phyloP scores from a whole-genome alignment of 2,797 vertebrate species.

The Galago senegalensis region DNA sequence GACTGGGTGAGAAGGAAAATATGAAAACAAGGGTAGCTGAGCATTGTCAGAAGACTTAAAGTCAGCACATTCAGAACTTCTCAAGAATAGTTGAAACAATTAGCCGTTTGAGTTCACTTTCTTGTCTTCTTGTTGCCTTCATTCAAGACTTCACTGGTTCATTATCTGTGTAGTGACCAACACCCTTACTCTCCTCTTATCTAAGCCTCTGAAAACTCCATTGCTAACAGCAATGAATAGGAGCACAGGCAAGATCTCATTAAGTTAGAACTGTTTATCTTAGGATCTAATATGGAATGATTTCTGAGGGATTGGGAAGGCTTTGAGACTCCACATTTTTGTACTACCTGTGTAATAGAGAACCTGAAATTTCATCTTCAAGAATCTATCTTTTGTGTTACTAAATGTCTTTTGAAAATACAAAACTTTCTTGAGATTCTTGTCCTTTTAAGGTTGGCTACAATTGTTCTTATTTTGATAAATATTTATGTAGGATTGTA shows the following conservation, averaged over 20 bases:
- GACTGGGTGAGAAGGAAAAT: not conserved
- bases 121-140: not conserved
- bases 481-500: slow-evolving; percentile 9
- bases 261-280: not conserved
- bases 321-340: not conserved
- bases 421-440: not conserved
- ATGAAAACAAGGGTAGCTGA: not conserved
- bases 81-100: not conserved
- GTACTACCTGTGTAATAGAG: not conserved
- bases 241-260: not conserved
- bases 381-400: slow-evolving; percentile 45
- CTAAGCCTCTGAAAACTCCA: not conserved
- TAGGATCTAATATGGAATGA: not conserved
- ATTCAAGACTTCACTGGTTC: not conserved
- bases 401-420: not conserved
- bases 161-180: not conserved
- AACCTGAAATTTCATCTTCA: not conserved
- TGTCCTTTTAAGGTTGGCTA: not conserved
- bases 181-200: not conserved
- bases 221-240: not conserved
- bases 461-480: slow-evolving; percentile 19
- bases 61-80: not conserved
- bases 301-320: not conserved
- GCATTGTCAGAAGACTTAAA: not conserved
- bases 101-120: not conserved